Evolutionary conservation across 2,888 invertebrate genomes (phyloP), one percentile per base, ranked within the genome.

Genomic region (Hydroisotoma schaefferi): DNA sequence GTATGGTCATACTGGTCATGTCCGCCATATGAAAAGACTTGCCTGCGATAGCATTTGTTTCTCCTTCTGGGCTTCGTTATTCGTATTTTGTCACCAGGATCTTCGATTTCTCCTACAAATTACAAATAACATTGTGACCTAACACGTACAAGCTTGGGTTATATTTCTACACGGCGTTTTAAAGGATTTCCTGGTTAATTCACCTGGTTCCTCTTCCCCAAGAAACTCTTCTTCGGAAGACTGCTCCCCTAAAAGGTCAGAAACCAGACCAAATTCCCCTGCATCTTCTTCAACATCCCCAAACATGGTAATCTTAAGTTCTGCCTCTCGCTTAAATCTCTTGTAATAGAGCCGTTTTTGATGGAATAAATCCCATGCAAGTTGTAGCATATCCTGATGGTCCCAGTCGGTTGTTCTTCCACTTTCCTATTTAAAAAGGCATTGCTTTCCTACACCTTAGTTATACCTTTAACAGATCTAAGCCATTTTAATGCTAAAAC

Each of bases 281-380:
- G 40, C 56, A 25, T 46, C 52, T 33, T 58, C 46, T 2, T 28
- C 26, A 51, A 56, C 38, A 22, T 62, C 54, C 4, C 48, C 48
- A 8, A 59, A 28, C 4, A 54, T 2, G 2, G 20, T 40, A 1
- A 48, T 6, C 15, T 58, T 22, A 2, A 57, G 26, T 4, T 40
- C 37, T 40, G 3, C n/a, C 5, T 15, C 40, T 4, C 40, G 15
- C 28, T 22, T 55, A 5, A 25, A 40, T 27, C 43, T 6, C 63
- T 67, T 70, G 54, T 67, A 70, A 40, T 60, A 63, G 4, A 70
- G 55, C 48, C 56, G 59, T 22, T 63, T 52, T 4, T 59, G 40
- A 20, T 59, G 53, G 48, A 70, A 68, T 15, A 70, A 54, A 18
- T 70, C 61, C 61, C 61, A 65, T 15, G 70, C 70, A 2, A 68